Evolutionary conservation across 2,797 vertebrate species (phyloP).

Genomic region (Heliangelus exortis): DNA sequence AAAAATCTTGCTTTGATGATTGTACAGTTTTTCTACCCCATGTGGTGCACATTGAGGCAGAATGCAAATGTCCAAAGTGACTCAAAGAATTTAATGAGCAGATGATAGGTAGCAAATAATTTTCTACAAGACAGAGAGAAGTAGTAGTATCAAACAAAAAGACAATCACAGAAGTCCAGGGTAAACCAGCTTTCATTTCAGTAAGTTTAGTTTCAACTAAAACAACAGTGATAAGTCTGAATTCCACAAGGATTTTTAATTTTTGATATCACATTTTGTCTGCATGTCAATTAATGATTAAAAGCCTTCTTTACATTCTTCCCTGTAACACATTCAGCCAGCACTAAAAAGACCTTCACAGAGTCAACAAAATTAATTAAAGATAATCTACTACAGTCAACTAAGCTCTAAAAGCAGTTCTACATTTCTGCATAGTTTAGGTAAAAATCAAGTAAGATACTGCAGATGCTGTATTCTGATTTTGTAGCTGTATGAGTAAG

Average conservation of each 20-base stretch:
- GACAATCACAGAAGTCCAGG: not conserved
- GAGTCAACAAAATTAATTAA: not conserved
- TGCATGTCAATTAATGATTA: not conserved
- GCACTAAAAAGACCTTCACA: not conserved
- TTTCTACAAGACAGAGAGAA: not conserved
- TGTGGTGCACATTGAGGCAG: accelerated
- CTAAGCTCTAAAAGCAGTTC: not conserved
- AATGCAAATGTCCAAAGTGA: not conserved
- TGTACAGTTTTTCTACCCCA: not conserved
- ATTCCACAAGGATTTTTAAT: not conserved
- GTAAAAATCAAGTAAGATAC: not conserved
- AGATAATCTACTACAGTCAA: not conserved
- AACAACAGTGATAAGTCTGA: not conserved
- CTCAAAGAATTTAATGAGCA: not conserved
- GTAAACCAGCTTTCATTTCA: not conserved
- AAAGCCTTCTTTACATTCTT: not conserved
- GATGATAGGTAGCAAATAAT: not conserved
- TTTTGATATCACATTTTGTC: not conserved
- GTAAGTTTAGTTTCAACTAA: not conserved
- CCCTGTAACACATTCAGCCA: not conserved
- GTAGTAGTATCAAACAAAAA: not conserved
- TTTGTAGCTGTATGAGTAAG: no score
- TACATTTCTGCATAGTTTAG: not conserved
- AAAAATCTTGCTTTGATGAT: not conserved
- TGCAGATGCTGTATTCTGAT: not conserved